phyloP scores from a whole-genome alignment of 2,888 invertebrate genomes.

The Euphydryas editha region DNA sequence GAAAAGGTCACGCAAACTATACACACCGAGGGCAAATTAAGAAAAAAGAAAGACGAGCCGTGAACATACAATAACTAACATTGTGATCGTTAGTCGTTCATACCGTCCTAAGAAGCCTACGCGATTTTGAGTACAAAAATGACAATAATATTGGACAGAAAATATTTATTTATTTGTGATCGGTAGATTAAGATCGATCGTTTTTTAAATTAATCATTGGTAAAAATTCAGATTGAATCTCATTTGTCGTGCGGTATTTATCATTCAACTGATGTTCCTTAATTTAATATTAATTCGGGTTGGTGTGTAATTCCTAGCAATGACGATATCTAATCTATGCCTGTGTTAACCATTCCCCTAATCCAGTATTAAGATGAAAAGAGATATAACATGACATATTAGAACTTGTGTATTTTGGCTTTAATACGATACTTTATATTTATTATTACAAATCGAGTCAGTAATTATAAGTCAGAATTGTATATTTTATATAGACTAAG shows the following conservation, averaged over 20 bases:
- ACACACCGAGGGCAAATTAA: slow-evolving; percentile 94
- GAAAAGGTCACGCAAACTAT: slow-evolving; percentile 95
- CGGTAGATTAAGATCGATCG: slow-evolving; percentile 31
- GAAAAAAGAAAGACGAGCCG: slow-evolving; percentile 92
- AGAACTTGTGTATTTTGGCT: slow-evolving; percentile 63
- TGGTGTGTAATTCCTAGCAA: slow-evolving; percentile 18
- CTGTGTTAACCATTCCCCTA: slow-evolving; percentile 66
- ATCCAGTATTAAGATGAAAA: slow-evolving; percentile 62
- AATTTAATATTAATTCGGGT: slow-evolving; percentile 23
- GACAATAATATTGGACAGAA: slow-evolving; percentile 66
- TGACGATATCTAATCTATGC: slow-evolving; percentile 21
- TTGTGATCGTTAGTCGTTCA: slow-evolving; percentile 36
- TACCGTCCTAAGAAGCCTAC: slow-evolving; percentile 54
- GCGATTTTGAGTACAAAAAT: slow-evolving; percentile 67
- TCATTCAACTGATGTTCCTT: slow-evolving; percentile 44
- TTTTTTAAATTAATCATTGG: slow-evolving; percentile 5
- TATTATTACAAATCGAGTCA: slow-evolving; percentile 77
- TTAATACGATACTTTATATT: slow-evolving; percentile 69
- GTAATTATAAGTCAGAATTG: slow-evolving; percentile 70
- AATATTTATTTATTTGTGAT: slow-evolving; percentile 39
- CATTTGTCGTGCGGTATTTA: slow-evolving; percentile 37
- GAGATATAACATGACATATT: slow-evolving; percentile 43
- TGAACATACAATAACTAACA: slow-evolving; percentile 48
- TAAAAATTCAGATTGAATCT: slow-evolving; percentile 43
- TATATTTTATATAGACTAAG: slow-evolving; percentile 51